Percentiles rank a stretch among this genome's conserved stretches.
These are phyloP conservation scores for Danio choprae DNA, from an alignment of 2,797 vertebrate species.

Conservation along the genomic window DNA sequence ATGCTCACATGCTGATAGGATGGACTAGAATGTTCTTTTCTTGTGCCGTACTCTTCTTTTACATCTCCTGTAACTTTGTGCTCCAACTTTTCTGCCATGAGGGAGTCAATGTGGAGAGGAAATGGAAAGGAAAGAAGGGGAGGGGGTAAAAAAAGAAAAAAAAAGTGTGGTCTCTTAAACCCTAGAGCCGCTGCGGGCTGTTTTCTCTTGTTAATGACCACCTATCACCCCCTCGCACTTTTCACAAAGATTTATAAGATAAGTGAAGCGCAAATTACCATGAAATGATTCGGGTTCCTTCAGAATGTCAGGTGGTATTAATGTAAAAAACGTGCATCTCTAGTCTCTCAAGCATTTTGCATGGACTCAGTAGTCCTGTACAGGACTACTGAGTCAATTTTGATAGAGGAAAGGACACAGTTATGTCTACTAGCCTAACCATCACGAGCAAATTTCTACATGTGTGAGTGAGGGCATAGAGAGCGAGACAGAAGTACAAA, in stretches of 20 bases:
- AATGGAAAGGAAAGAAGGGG: constrained; percentile 49
- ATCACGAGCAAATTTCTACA: constrained; percentile 20
- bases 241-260: constrained; percentile 77
- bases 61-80: constrained; percentile 44
- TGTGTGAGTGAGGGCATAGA: neutral
- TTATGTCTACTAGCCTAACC: neutral
- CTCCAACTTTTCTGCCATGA: constrained; percentile 53
- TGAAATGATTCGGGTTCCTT: constrained; percentile 74
- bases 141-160: neutral
- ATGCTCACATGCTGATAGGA: constrained; percentile 71
- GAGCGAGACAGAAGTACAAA: neutral
- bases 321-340: constrained; percentile 48
- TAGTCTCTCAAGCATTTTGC: constrained; percentile 53
- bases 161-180: constrained; percentile 66
- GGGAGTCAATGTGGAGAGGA: constrained; percentile 32
- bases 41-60: constrained; percentile 57
- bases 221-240: constrained; percentile 75
- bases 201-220: constrained; percentile 81
- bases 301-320: constrained; percentile 75
- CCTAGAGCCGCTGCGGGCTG: constrained; percentile 70
- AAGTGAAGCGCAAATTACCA: constrained; percentile 77
- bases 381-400: constrained; percentile 29
- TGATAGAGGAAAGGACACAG: neutral
- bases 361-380: too few species aligned
- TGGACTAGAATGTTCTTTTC: constrained; percentile 64